Conservation (phyloP, 2,797 vertebrate genomes). For the Periophthalmus magnuspinnatus region DNA sequence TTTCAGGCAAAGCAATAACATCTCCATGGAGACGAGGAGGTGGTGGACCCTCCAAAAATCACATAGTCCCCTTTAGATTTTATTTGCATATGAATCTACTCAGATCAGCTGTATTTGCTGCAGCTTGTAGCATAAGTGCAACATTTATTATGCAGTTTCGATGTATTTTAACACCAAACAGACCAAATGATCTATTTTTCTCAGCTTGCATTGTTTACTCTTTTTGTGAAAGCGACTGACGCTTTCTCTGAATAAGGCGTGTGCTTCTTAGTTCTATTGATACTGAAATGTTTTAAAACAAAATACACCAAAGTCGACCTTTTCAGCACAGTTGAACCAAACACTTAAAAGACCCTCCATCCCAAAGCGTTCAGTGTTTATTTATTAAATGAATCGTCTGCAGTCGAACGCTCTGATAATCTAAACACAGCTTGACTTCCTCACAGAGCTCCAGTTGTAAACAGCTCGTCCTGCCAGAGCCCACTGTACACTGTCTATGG, state of each 20-base stretch:
- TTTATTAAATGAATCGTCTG: conserved; percentile 47
- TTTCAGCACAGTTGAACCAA: conserved; percentile 41
- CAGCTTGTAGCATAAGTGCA: not conserved
- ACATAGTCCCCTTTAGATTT: not conserved
- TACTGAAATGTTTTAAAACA: conserved; percentile 39
- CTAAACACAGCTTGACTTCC: conserved; percentile 57
- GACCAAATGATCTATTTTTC: not conserved
- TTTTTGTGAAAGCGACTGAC: conserved; percentile 2
- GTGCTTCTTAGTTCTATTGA: conserved; percentile 16
- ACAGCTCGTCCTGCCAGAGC: conserved; percentile 24
- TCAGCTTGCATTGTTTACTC: not conserved
- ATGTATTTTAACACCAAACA: not conserved
- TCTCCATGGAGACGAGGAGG: too few relatives aligned
- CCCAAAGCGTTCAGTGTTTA: conserved; percentile 41
- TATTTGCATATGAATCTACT: not conserved
- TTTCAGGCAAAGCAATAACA: too few relatives aligned
- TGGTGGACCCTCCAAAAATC: too few relatives aligned
- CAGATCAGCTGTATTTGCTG: not conserved
- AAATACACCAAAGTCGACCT: conserved; percentile 36
- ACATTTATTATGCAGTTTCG: not conserved
- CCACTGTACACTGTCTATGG: conserved; percentile 38
- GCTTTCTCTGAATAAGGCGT: conserved; percentile 1
- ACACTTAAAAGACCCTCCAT: conserved; percentile 38
- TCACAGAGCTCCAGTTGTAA: conserved; percentile 40
- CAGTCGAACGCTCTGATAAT: conserved; percentile 39